These are phyloP conservation scores for Labrus mixtus DNA, from an alignment of 2,113 vertebrate genomes.

Conservation along the genomic window DNA sequence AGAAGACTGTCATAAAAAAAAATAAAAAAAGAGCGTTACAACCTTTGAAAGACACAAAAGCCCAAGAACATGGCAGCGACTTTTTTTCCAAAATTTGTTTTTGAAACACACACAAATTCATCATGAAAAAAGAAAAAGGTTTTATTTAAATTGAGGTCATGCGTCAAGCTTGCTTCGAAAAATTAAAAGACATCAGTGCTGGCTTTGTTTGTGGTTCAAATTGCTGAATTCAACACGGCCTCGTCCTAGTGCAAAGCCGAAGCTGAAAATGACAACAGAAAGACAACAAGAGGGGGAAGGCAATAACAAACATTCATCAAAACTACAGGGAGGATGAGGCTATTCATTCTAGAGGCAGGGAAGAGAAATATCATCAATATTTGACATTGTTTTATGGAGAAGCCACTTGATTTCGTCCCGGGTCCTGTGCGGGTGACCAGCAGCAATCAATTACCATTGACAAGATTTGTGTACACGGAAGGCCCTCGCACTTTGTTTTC, in stretches of 20 bases:
- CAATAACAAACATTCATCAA: slow-evolving; percentile 86
- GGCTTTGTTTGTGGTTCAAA: slow-evolving; percentile 26
- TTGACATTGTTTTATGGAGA: slow-evolving; percentile 87
- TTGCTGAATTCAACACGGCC: slow-evolving; percentile 35
- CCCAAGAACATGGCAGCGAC: slow-evolving; percentile 19
- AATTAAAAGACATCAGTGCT: neutral
- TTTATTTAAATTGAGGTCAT: slow-evolving; percentile 9
- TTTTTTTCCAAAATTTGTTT: slow-evolving; percentile 17
- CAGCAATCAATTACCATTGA: slow-evolving; percentile 84
- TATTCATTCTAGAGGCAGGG: slow-evolving; percentile 81
- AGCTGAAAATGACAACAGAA: slow-evolving; percentile 72
- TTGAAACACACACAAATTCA: slow-evolving; percentile 1
- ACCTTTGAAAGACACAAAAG: slow-evolving; percentile 29
- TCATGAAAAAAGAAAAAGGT: neutral
- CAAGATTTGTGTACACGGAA: slow-evolving; percentile 83
- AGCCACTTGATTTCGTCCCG: slow-evolving; percentile 84
- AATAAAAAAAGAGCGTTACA: slow-evolving; percentile 30
- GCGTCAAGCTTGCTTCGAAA: neutral
- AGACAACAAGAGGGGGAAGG: slow-evolving; percentile 73
- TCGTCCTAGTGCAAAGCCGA: slow-evolving; percentile 34
- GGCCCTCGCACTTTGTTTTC: slow-evolving; percentile 76
- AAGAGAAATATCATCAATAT: slow-evolving; percentile 88
- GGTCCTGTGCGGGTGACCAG: slow-evolving; percentile 81
- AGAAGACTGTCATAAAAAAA: slow-evolving; percentile 41
- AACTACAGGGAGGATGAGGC: slow-evolving; percentile 79